Conservation (phyloP, 2,113 vertebrate species). For the Trogon surrucura region DNA sequence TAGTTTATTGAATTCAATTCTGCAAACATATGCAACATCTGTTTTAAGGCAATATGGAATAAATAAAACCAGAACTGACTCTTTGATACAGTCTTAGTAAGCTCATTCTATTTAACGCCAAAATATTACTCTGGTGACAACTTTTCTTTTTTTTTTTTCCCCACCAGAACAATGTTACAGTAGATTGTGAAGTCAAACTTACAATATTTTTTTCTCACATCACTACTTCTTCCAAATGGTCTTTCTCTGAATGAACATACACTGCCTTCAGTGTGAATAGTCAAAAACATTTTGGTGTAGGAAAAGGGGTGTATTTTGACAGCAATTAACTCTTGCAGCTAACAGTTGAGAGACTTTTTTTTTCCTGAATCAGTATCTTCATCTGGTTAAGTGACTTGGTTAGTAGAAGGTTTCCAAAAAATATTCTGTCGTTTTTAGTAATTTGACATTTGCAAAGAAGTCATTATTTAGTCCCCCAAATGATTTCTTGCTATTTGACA, state of each 20-base stretch:
- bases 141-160: not conserved
- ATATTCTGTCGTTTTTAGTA: not conserved
- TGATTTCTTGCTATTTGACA: not conserved
- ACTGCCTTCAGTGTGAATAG: not conserved
- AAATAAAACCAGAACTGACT: not conserved
- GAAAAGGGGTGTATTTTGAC: not conserved
- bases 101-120: not conserved
- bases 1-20: not conserved
- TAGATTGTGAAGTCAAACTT: not conserved
- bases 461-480: not conserved
- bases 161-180: not conserved
- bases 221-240: not conserved
- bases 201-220: not conserved
- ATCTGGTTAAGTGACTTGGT: not conserved
- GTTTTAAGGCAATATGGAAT: not conserved
- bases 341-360: not conserved
- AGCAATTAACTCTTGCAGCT: not conserved
- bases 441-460: not conserved
- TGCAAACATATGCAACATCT: not conserved
- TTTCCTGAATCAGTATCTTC: not conserved
- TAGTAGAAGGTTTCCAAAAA: slow-evolving; percentile 11
- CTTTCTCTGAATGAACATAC: not conserved
- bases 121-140: not conserved
- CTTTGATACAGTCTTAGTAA: not conserved
- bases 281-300: not conserved